Evolutionary conservation across 2,113 vertebrate species (phyloP).

Genomic region (Callithrix jacchus): DNA sequence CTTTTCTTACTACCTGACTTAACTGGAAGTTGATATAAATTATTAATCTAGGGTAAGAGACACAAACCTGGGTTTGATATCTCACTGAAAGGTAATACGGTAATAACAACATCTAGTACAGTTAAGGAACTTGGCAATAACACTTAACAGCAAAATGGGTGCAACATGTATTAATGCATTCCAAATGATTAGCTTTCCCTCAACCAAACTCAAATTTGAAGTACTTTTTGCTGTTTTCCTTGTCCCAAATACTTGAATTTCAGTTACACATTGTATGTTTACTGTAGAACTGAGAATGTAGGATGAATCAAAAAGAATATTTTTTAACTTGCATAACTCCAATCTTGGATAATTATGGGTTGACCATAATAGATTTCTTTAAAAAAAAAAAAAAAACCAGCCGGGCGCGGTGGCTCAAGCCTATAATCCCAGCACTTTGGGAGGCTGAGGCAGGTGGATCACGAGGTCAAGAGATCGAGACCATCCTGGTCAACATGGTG

Average conservation of each 20-base stretch:
- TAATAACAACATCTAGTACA: neutral
- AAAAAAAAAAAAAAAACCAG: neutral
- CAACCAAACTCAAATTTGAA: neutral
- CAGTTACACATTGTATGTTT: constrained; percentile 12
- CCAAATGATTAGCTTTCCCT: neutral
- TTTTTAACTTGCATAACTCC: constrained; percentile 6
- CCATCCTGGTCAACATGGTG: no score
- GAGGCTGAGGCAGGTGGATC: no score
- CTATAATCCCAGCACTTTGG: no score
- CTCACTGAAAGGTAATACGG: neutral
- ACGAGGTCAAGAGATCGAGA: no score
- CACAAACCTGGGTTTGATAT: neutral
- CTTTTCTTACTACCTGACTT: neutral
- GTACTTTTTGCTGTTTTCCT: neutral
- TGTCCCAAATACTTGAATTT: neutral
- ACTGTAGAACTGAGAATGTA: neutral
- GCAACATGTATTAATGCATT: neutral
- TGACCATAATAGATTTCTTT: constrained; percentile 21
- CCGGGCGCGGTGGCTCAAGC: no score
- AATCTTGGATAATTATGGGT: neutral
- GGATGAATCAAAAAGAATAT: constrained; percentile 1
- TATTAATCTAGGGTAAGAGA: neutral
- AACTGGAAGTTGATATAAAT: neutral
- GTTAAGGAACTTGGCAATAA: neutral
- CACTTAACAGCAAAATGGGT: neutral